phyloP scores from a whole-genome alignment of 2,113 vertebrate species.

The Tachuris rubrigastra region DNA sequence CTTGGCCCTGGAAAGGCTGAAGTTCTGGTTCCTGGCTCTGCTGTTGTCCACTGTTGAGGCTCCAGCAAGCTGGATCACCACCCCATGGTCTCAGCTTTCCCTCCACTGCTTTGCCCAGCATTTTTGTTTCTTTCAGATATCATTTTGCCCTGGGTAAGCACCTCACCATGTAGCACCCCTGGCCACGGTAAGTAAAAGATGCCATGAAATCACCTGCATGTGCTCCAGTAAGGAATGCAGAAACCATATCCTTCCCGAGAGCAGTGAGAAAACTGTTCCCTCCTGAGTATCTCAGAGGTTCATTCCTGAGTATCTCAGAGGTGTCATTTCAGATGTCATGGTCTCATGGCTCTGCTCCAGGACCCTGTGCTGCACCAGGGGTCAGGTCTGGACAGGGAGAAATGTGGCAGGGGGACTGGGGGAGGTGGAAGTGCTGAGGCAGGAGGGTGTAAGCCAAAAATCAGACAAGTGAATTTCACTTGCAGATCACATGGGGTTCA shows the following conservation, averaged over 20 bases:
- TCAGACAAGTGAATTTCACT: background rate
- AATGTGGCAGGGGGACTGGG: background rate
- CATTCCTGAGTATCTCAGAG: background rate
- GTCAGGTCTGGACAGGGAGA: background rate
- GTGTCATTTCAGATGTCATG: background rate
- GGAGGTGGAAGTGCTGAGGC: background rate
- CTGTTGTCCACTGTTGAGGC: background rate
- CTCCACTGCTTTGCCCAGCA: background rate
- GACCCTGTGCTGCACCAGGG: accelerated
- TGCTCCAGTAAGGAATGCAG: background rate
- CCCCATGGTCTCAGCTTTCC: background rate
- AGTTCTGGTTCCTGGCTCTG: background rate
- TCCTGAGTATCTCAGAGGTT: too few relatives aligned
- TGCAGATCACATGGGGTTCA: background rate
- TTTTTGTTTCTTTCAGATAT: background rate
- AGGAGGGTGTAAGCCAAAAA: background rate
- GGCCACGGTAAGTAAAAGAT: background rate
- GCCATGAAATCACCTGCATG: background rate
- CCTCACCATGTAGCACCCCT: background rate
- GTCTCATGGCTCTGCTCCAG: background rate
- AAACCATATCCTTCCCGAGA: background rate
- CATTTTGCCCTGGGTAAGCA: background rate
- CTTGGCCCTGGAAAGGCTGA: background rate
- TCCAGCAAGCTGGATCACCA: background rate
- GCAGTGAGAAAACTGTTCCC: background rate